Base-by-base conservation (phyloP, 2,888 invertebrate species). In the Drosophila barbarae region DNA sequence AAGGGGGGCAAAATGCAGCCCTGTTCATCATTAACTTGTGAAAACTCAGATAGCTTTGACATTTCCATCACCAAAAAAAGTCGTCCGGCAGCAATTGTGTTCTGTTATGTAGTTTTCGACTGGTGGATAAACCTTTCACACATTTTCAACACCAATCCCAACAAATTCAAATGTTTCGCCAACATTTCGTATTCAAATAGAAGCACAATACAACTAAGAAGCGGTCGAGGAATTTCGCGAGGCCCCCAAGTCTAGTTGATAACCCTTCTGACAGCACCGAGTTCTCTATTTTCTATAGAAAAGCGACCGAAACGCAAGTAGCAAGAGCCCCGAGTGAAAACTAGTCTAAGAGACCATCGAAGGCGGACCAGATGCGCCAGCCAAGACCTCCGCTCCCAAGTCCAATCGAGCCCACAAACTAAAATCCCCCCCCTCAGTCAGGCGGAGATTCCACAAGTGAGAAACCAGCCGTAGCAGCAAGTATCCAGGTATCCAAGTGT, bases 91-190 rank as follows among this genome's bases (percentile, higher is more conserved):
- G 18, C 39, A 50, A 54, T 52, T 61, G 73, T 64, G 66, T 73
- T 77, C 69, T 66, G 70, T 73, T 70, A 75, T 68, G 66, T 81
- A 78, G 75, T 81, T 77, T 76, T 76, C 59, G 66, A 79, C 66
- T 77, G 73, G 83, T 74, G 77, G 26, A 71, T 41, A 71, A 80
- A 58, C 60, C 69, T 65, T 71, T 71, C 72, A 79, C 80, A 79
- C 79, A 77, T 80, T 79, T 76, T 74, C 67, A 83, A 82, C 75
- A 83, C 80, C 73, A 70, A 66, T 67, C 63, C 66, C 51, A 77
- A 74, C 67, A 79, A 79, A 79, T 78, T 78, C 59, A 74, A 78
- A 78, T 81, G 82, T 78, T 74, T 76, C 68, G 68, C 74, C 74
- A 78, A 73, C 69, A 69, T 69, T 69, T 69, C 69, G 69, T 69